phyloP scores from a whole-genome alignment of 2,797 vertebrate genomes.

The Myiotriccus ornatus region DNA sequence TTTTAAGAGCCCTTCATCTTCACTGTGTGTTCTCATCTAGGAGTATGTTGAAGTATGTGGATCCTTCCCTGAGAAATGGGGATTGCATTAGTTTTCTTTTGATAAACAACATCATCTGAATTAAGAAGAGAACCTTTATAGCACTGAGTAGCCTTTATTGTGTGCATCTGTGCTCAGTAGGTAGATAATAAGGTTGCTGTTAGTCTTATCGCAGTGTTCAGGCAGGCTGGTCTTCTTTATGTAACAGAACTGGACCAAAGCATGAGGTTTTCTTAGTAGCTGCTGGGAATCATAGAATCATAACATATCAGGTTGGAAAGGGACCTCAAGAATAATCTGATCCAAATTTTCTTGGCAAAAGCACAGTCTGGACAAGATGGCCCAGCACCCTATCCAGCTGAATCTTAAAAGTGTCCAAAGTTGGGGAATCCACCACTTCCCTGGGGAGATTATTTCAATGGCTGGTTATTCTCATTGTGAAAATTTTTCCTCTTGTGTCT shows the following conservation, averaged over 20 bases:
- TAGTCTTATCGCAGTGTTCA: fast-evolving
- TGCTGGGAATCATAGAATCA: not conserved
- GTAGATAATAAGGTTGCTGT: not conserved
- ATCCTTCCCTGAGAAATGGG: not conserved
- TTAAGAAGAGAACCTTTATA: not conserved
- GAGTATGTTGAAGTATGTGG: not conserved
- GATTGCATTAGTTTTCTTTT: not conserved
- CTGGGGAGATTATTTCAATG: not conserved
- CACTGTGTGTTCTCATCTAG: not conserved
- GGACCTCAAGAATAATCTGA: not conserved
- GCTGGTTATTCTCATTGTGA: not conserved
- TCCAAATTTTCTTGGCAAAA: not conserved
- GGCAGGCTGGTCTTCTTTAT: not conserved
- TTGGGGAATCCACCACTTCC: not conserved
- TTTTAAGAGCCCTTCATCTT: not conserved
- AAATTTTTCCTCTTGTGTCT: not conserved
- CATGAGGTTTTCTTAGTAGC: not conserved
- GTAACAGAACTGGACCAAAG: not conserved
- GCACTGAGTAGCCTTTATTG: not conserved
- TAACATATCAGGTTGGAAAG: not conserved
- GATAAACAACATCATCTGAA: not conserved
- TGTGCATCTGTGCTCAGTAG: not conserved
- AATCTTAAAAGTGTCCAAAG: not conserved
- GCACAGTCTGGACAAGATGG: not conserved
- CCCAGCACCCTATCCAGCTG: not conserved